A percentile compares a stretch with the other conserved stretches of the same genome.
Conservation (phyloP, 2,113 vertebrate genomes). For the Lampris incognitus region DNA sequence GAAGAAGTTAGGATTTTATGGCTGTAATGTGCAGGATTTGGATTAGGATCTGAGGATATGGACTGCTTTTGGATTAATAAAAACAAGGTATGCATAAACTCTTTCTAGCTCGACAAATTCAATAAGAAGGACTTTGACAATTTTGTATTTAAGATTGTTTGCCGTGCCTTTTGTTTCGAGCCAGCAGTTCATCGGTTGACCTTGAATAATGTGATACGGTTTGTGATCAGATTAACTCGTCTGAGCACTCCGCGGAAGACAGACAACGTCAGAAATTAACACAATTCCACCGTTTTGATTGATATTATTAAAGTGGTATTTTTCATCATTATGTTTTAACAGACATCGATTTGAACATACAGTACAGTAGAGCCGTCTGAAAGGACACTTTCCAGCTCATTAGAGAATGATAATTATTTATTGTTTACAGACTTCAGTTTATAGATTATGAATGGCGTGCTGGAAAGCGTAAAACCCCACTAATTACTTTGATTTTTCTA, state of each 20-base stretch:
- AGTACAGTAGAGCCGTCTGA: neutral
- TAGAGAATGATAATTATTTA: neutral
- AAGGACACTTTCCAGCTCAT: neutral
- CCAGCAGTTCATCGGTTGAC: slow-evolving; percentile 21
- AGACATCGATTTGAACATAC: no score
- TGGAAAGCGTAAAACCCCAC: no score
- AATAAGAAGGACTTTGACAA: slow-evolving; percentile 19
- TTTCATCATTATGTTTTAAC: no score
- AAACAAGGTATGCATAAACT: slow-evolving; percentile 74
- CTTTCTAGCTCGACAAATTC: slow-evolving; percentile 27
- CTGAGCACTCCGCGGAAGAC: no score
- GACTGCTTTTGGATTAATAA: slow-evolving; percentile 77
- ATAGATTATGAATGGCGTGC: no score
- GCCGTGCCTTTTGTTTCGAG: slow-evolving; percentile 16
- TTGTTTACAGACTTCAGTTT: neutral
- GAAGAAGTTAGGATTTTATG: slow-evolving; percentile 71
- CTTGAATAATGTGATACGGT: slow-evolving; percentile 16
- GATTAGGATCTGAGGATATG: slow-evolving; percentile 70
- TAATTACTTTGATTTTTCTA: no score
- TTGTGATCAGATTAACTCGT: no score
- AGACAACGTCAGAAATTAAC: no score
- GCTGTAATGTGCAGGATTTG: slow-evolving; percentile 60
- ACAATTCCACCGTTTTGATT: no score
- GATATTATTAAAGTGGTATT: no score
- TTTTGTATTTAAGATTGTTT: slow-evolving; percentile 20